Conservation (phyloP, 2,797 vertebrate species). For the Petrocephalus sullivani region DNA sequence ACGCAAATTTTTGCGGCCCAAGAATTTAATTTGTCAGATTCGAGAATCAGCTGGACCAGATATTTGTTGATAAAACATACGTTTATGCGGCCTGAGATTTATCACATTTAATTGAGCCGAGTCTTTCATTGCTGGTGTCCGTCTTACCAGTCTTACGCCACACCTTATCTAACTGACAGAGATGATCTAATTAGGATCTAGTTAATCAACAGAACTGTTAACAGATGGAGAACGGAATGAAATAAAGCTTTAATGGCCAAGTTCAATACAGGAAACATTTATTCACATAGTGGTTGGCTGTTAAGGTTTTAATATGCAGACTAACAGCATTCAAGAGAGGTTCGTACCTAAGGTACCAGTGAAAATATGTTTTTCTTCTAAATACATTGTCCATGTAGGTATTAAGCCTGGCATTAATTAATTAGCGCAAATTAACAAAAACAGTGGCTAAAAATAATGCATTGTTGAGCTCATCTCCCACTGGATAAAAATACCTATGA, state of each 20-base stretch:
- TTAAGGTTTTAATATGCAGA: not conserved
- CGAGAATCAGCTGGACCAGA: too few species aligned
- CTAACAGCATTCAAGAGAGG: not conserved
- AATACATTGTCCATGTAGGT: not conserved
- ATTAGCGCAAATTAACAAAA: not conserved
- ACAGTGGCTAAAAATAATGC: conserved; percentile 5
- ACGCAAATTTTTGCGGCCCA: too few species aligned
- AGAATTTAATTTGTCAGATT: too few species aligned
- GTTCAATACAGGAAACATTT: not conserved
- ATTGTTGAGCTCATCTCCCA: not conserved
- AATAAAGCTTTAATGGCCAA: not conserved
- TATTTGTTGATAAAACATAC: not conserved
- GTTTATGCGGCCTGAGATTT: not conserved
- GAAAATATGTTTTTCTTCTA: conserved; percentile 6
- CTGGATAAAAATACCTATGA: conserved; percentile 7
- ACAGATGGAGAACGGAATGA: conserved; percentile 14
- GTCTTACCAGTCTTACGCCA: not conserved
- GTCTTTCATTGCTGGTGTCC: not conserved
- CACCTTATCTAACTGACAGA: conserved; percentile 14
- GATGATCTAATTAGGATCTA: conserved; percentile 15
- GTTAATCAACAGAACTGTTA: conserved; percentile 16
- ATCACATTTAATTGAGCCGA: not conserved
- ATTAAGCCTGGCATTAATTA: conserved; percentile 5
- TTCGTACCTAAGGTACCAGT: not conserved
- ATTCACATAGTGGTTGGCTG: not conserved